Evolutionary conservation across 2,888 invertebrate genomes (phyloP), one percentile per base, ranked within the genome.

Genomic region (Ramazzottius varieornatus): DNA sequence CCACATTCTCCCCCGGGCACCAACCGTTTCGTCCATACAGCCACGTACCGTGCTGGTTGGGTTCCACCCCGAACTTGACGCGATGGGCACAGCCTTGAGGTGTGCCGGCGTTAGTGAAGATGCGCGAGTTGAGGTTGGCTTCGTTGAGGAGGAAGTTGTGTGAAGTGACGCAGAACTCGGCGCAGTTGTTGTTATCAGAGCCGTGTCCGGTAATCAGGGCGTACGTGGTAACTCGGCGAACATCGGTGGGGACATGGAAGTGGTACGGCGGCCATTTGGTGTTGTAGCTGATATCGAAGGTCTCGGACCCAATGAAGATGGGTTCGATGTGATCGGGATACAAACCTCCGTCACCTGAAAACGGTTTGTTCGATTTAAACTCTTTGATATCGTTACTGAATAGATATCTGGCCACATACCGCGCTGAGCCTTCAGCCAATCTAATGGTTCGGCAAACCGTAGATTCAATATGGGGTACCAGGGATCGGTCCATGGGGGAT

Each of bases 41-140:
- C 72, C 72, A 72, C 1, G 72, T 72, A n/a, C 72, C 72, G 66
- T 72, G 72, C 67, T 72, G 71, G 65, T 72, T 72, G 0, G 72
- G 71, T 40, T 69, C 70, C 8, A 70, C 29, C 4, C 72, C 72
- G 32, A 66, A 64, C 1, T 67, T 65, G 0, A 71, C 71, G 33
- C 66, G 66, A n/a, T 70, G 68, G 1, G 72, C 71, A 68, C 72
- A 72, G 13, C 72, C 72, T 1, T 71, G 66, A 1, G 71, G 69
- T 24, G 71, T 67, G 32, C 71, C 72, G 65, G 68, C 68, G 32
- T 63, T 68, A 63, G 33, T 32, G 40, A 68, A 68, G 34, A 67
- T 66, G 32, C 46, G 34, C 65, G 68, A 70, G 33, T 32, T 66
- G 24, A 34, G n/a, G n/a, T 67, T 64, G 34, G 67, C 46, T 16